A percentile compares a stretch with the other conserved stretches of the same genome.
These are phyloP conservation scores for Apogon talboti DNA, from an alignment of 2,797 vertebrate genomes.

Conservation along the genomic window DNA sequence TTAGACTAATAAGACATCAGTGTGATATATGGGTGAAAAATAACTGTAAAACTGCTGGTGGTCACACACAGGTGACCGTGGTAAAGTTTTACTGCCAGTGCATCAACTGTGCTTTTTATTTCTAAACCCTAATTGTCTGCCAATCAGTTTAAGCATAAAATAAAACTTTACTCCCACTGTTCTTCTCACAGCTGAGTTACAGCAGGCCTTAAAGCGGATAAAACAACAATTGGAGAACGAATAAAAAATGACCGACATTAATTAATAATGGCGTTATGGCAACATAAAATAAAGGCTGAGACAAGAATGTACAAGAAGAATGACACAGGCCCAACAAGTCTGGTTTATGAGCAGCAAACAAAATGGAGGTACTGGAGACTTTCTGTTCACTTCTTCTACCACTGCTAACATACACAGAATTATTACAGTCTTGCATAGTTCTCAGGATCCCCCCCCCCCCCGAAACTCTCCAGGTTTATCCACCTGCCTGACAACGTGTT, in stretches of 20 bases:
- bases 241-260: constrained; percentile 53
- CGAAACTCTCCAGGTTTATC: too few relatives aligned
- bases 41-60: constrained; percentile 25
- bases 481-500: background rate
- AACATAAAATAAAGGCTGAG: constrained; percentile 33
- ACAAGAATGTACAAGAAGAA: constrained; percentile 25
- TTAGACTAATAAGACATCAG: constrained; percentile 10
- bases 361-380: constrained; percentile 1
- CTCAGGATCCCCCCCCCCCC: too few relatives aligned
- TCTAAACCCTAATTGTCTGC: constrained; percentile 38
- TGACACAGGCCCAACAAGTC: constrained; percentile 44
- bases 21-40: constrained; percentile 15
- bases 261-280: constrained; percentile 48
- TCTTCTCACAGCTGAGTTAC: constrained; percentile 39
- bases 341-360: constrained; percentile 19
- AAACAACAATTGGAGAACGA: constrained; percentile 49
- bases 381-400: too few relatives aligned
- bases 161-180: constrained; percentile 39
- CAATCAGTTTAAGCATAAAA: constrained; percentile 35
- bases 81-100: constrained; percentile 32
- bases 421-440: too few relatives aligned
- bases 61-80: background rate
- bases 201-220: constrained; percentile 26
- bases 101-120: constrained; percentile 26
- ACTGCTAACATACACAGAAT: too few relatives aligned